Evolutionary conservation across 2,888 invertebrate genomes (phyloP), one percentile per base, ranked within the genome.

Genomic region (Digitonthophagus gazella): DNA sequence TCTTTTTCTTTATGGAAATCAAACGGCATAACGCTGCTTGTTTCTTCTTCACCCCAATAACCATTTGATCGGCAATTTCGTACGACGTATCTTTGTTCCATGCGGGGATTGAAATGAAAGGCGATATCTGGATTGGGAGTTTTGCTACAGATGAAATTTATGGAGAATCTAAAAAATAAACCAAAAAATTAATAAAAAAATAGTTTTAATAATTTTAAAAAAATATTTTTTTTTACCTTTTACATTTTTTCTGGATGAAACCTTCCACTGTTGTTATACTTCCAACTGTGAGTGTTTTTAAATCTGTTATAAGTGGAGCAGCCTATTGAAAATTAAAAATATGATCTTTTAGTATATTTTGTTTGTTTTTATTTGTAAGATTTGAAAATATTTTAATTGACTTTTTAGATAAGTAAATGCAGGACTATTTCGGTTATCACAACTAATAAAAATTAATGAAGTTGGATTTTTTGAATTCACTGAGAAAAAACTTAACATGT

Each of bases 21-120:
- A 75, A 87, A 87, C 69, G 76, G 76, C 66, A 77, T 70, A 65
- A 71, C 65, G 79, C 76, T 87, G 72, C 80, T 89, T n/a, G 90
- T 90, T 78, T 95, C 94, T 78, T 95, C 95, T 0, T 81, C 78
- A 0, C 91, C 91, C 94, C 95, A 95, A 65, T 84, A 83, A 66
- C 88, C 89, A 74, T 87, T 87, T 11, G 87, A 80, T 67, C 87
- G 86, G 1, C 89, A 86, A 80, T 94, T 95, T 72, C 94, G 85
- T 0, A 94, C 93, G 56, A 94, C 89, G 78, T 91, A 92, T 71
- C 88, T 87, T 78, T 92, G 90, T 69, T 91, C 91, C 73, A 94
- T 83, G 14, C 95, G 89, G 4, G 93, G 92, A 83, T 94, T 94
- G 76, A 95, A 88, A 80, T 95, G 95, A 44, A 94, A 85, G 0